Base-by-base conservation (phyloP, 2,113 vertebrate species). In the Lontra canadensis region DNA sequence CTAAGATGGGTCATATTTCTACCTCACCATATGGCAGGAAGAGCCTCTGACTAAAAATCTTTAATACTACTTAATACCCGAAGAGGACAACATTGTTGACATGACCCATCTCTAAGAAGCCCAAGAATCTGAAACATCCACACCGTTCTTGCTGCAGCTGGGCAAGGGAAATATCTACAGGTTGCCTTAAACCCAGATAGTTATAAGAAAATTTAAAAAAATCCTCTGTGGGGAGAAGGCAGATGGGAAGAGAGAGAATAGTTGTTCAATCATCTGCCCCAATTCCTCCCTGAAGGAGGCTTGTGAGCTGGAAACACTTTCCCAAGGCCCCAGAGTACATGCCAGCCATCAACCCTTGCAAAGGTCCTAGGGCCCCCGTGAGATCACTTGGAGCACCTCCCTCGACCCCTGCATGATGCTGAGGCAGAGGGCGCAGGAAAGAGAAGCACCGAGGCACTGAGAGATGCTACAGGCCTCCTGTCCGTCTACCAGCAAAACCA, bases 51-150 rank as follows among this genome's bases (percentile, higher is more conserved):
- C 79, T 76, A 49, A 94, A 94, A 55, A 31, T 61, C 47, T 21
- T 47, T 36, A 42, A 85, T 84, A 21, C 20, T 39, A 18, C 23
- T 79, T 42, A 57, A 86, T 95, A 89, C 74, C 90, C 79, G 42
- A 67, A 76, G 63, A 83, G 84, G 88, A 92, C 11, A 79, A 36
- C 36, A 47, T n/a, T 97, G 96, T 97, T 96, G 94, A 97, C 67
- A 84, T 87, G n/a, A 96, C 88, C 97, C 25, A 71, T 71, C 76
- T 69, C 15, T 34, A 44, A 87, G 67, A 95, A 44, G 49, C 71
- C 76, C 55, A 97, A 96, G 98, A 96, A 98, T 97, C 67, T 95
- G 76, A 97, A 97, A 47, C 61, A 97, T 95, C 14, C 74, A 94
- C 44, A 21, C 80, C 44, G 11, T 55, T 88, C n/a, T n/a, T 88